Evolutionary conservation across 2,888 invertebrate genomes (phyloP), one percentile per base, ranked within the genome.

Genomic region (Anagyrus pseudococci): DNA sequence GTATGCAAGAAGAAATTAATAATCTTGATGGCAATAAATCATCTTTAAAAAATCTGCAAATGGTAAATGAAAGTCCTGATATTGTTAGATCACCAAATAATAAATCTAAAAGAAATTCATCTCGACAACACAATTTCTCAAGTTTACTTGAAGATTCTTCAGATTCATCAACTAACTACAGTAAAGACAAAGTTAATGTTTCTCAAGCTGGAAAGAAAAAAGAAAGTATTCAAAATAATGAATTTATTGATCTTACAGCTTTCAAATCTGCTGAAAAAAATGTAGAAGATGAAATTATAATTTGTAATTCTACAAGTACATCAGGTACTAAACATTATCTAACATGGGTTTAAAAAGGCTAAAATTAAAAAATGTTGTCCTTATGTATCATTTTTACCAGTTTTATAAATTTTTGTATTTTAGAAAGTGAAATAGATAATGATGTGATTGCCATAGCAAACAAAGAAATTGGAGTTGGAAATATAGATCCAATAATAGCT

Each of bases 401-500:
- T n/a, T 20, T 19, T 49, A 8, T 13, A 17, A 29, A 43, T 48
- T 48, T 59, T 29, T 47, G 15, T 57, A n/a, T 67, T 60, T 62
- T 33, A 68, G 65, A 63, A 61, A 59, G 10, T 58, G 64, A 64
- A 62, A 64, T 62, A 7, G 64, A 67, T 41, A 22, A 52, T 4
- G 62, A 67, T n/a, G 64, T 37, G 19, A 2, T 64, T 20, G 8
- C 22, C 4, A 49, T 72, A 2, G 73, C 73, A 6, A 67, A 66
- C 46, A 29, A 71, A 54, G 73, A 76, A 60, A 62, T 69, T 4
- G 67, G 68, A 20, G 68, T 69, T 22, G 62, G 64, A 10, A 72
- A 70, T 22, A 58, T 74, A 15, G 69, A 76, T 69, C 70, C 74
- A 2, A 4, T 73, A 13, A 4, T 55, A 13, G 73, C 72, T 6